A percentile compares a stretch with the other conserved stretches of the same genome.
Conservation (phyloP, 2,888 invertebrate genomes). For the Andrena minutula region DNA sequence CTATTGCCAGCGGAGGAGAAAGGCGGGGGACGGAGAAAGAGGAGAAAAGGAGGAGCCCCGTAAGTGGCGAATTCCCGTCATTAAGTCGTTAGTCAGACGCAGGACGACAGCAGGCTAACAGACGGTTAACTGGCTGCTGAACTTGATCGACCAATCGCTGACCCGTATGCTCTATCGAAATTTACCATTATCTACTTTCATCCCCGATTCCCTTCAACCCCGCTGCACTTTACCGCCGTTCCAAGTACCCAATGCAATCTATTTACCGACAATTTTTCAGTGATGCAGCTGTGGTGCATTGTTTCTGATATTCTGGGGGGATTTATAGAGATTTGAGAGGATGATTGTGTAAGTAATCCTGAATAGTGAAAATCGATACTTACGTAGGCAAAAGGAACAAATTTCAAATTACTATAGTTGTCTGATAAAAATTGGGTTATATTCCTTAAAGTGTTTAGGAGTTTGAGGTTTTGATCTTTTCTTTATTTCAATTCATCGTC, state of each 20-base stretch:
- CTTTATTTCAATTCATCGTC: no score
- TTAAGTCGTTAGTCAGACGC: conserved; percentile 81
- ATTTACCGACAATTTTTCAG: no score
- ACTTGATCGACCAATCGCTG: conserved; percentile 80
- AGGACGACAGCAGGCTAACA: conserved; percentile 76
- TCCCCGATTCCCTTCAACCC: conserved; percentile 12
- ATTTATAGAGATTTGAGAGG: no score
- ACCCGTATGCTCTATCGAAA: conserved; percentile 71
- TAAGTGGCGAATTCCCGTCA: conserved; percentile 83
- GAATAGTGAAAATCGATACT: no score
- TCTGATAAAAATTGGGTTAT: no score
- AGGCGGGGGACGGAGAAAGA: conserved; percentile 53
- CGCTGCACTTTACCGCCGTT: not conserved
- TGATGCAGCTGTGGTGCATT: no score
- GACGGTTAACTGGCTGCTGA: conserved; percentile 80
- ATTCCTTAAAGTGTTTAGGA: no score
- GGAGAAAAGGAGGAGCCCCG: conserved; percentile 69
- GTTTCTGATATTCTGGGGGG: no score
- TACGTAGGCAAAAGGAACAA: no score
- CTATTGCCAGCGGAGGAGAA: conserved; percentile 37
- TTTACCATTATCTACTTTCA: conserved; percentile 56
- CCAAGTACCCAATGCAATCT: not conserved
- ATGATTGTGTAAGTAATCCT: no score
- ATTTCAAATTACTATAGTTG: no score
- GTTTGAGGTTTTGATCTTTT: no score